Evolutionary conservation across 2,888 invertebrate genomes (phyloP), one percentile per base, ranked within the genome.

Genomic region (Eupithecia vulgata): DNA sequence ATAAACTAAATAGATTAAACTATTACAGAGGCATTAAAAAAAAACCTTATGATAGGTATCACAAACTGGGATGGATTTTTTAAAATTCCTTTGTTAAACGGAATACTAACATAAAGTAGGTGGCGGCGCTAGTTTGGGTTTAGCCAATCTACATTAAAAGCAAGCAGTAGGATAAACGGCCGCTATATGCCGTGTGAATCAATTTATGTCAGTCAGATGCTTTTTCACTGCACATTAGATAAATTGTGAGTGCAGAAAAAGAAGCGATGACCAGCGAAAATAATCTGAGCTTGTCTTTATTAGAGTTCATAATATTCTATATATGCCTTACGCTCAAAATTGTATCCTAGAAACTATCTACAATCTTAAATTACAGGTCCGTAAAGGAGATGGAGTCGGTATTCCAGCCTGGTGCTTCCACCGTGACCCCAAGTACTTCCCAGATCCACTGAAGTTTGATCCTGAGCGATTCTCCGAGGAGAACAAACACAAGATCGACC

Each of bases 391-490:
- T 35, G 75, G 77, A 0, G 48, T 94, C 0, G 83, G 85, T 76
- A 82, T 95, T 40, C 94, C 95, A 0, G 81, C 88, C 0, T 90
- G 87, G 79, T 89, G 90, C 0, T 81, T 95, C 59, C 95, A 96
- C 75, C 91, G 86, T 17, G 94, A 95, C 81, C 91, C 95, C 0
- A 83, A 92, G 30, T 94, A 89, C 81, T 95, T 87, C 81, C 92
- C 95, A 0, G 86, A 95, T 42, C 95, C 95, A 0, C 80, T 83
- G 0, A 94, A 93, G 80, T 96, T 96, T 71, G 94, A 95, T 82
- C 96, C 96, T 2, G 91, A 95, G 76, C 82, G 95, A 30, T 96
- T 95, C 79, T 95, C 89, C 8, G 94, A 95, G 0, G 94, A 95
- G 77, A 95, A 95, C 81, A 95, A 95, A 77, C 85, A 88, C 0